Base-by-base conservation (phyloP, 1,140 invertebrate genomes). In the Tetragonula clypearis region DNA sequence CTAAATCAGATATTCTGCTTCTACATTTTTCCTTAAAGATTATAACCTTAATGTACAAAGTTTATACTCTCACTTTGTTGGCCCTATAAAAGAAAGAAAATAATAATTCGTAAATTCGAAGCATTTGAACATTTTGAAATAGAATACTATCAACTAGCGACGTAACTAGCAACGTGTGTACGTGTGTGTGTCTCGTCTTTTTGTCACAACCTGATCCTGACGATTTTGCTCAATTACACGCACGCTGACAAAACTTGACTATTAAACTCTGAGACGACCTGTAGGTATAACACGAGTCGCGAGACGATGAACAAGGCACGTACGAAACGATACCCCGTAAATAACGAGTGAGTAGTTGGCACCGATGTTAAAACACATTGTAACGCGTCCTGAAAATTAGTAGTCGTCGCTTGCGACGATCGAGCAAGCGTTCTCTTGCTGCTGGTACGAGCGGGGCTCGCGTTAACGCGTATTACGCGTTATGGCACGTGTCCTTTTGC, bases 331-430 rank as follows among this genome's bases (percentile, higher is more conserved):
- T 79, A 49, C 41, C 8, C 8, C 15, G 17, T 23, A 55, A 69
- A 69, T 21, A 69, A 69, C 49, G 12, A 68, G 6, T 21, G 11
- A 55, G 6, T 21, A 12, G 49, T n/a, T 68, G 78, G n/a, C 53
- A 15, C 5, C 65, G 26, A 14, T 41, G 65, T 15, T 23, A 30
- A 79, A n/a, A 12, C 69, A 58, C 53, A 68, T 71, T 71, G 66
- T 41, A 35, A 73, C 41, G 58, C 30, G 60, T 82, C 71, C n/a
- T 82, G 53, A 35, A 75, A 86, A 88, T 88, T 85, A 84, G 77
- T 65, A 87, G 88, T 87, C 78, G 82, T 87, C 82, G 86, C 87
- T 72, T 60, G 65, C 62, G n/a, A 72, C 86, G 81, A 85, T 86
- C 81, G 73, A 72, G 68, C 82, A 73, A 73, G 68, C 72, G 68